phyloP scores from a whole-genome alignment of 2,888 invertebrate genomes.

The Megalurothrips usitatus region DNA sequence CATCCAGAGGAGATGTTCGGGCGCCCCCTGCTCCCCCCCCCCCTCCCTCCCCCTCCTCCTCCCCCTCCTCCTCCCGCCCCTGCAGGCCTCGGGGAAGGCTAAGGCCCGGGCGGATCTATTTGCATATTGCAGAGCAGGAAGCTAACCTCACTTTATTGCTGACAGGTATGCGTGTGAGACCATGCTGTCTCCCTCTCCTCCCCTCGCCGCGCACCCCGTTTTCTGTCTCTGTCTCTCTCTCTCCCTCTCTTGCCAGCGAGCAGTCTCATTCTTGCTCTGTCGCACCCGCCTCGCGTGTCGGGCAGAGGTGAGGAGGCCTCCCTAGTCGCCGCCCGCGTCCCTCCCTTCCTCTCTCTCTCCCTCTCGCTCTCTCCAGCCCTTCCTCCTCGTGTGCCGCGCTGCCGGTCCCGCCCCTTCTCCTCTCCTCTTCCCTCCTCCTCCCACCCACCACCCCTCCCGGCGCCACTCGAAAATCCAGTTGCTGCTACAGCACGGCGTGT shows the following conservation, averaged over 20 bases:
- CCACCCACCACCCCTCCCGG: background rate
- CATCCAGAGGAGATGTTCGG: no score
- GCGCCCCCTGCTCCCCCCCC: no score
- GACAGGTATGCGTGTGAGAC: constrained; percentile 12
- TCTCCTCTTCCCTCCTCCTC: background rate
- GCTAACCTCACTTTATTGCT: constrained; percentile 25
- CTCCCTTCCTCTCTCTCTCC: no score
- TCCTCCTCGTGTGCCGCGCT: background rate
- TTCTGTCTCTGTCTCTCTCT: background rate
- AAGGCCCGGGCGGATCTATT: background rate
- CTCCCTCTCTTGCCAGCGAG: background rate
- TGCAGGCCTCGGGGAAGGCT: no score
- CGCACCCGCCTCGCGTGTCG: background rate
- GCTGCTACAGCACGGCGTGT: background rate
- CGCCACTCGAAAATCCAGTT: background rate
- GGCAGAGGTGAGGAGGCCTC: background rate
- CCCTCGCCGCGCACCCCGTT: background rate
- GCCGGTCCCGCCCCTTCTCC: background rate
- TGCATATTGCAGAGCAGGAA: constrained; percentile 26
- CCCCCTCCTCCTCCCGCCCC: background rate
- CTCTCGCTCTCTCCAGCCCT: background rate
- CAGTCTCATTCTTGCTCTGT: background rate
- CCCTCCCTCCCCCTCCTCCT: no score
- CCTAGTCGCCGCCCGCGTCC: no score
- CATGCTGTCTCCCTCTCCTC: background rate